Evolutionary conservation across 2,797 vertebrate species (phyloP).

Genomic region (Lutjanus campechanus): DNA sequence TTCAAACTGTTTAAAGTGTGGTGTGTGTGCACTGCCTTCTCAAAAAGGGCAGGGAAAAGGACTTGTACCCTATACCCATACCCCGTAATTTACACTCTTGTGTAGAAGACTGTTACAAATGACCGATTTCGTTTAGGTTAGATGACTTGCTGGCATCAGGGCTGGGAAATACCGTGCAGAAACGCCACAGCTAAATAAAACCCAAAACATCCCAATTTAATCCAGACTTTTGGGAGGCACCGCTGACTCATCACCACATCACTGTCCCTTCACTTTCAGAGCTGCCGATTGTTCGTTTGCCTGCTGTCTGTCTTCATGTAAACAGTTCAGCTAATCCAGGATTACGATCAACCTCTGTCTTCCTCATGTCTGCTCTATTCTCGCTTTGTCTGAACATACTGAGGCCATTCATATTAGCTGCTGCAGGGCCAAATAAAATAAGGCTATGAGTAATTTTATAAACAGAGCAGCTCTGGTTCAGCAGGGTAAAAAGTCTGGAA

Average conservation of each 20-base stretch:
- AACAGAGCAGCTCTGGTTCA: neutral
- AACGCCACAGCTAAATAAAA: conserved; percentile 3
- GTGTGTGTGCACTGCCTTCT: too few relatives aligned
- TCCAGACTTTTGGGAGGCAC: neutral
- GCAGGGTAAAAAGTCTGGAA: neutral
- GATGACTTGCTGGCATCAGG: neutral
- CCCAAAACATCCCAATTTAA: neutral
- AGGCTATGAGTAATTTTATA: conserved; percentile 12
- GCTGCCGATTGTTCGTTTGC: neutral
- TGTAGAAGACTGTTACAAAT: neutral
- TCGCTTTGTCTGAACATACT: neutral
- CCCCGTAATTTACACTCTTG: too few relatives aligned
- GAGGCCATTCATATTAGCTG: neutral
- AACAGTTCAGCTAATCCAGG: conserved; percentile 17
- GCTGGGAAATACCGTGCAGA: neutral
- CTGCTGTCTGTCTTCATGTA: neutral
- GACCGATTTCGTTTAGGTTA: neutral
- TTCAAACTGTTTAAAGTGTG: too few relatives aligned
- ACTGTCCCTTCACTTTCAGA: neutral
- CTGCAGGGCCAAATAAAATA: conserved; percentile 10
- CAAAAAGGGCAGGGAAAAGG: too few relatives aligned
- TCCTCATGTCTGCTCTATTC: neutral
- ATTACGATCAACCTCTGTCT: neutral
- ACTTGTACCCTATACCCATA: too few relatives aligned
- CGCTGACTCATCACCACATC: conserved; percentile 8